A percentile compares a stretch with the other conserved stretches of the same genome.
Evolutionary conservation across 2,113 vertebrate genomes (phyloP).

Genomic region (Podarcis raffonei): DNA sequence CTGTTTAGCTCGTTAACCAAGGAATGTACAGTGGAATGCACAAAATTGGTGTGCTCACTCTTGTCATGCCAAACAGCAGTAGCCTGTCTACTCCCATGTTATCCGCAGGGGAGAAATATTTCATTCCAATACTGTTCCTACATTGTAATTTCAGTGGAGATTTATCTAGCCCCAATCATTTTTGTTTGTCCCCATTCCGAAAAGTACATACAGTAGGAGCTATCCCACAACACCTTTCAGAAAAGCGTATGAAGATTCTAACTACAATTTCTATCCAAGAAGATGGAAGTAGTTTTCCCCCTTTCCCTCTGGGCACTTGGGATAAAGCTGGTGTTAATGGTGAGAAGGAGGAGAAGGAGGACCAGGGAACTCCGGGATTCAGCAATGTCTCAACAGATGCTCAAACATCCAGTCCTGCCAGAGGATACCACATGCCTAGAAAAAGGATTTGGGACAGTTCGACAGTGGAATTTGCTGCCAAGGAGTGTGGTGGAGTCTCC

Average conservation of each 20-base stretch:
- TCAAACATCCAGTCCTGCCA: not conserved
- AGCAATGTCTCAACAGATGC: not conserved
- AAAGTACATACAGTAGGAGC: not conserved
- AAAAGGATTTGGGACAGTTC: not conserved
- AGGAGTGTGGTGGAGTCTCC: too few relatives aligned
- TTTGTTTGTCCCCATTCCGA: not conserved
- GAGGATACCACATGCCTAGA: not conserved
- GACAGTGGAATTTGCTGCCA: too few relatives aligned
- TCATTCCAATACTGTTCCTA: not conserved
- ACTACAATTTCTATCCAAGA: not conserved
- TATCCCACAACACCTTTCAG: not conserved
- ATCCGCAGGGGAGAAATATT: not conserved
- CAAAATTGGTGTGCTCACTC: not conserved
- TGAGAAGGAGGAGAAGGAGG: not conserved
- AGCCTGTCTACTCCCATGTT: not conserved
- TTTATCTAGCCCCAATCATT: not conserved
- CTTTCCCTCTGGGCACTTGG: not conserved
- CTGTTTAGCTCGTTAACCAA: slow-evolving; percentile 12
- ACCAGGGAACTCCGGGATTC: not conserved
- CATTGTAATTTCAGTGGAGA: not conserved
- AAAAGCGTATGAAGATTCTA: not conserved
- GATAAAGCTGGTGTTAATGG: not conserved
- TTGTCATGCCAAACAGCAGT: not conserved
- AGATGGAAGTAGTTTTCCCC: not conserved
- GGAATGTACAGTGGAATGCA: slow-evolving; percentile 8